Base-by-base conservation (phyloP, 1,140 invertebrate genomes). In the Lanistes nyassanus region DNA sequence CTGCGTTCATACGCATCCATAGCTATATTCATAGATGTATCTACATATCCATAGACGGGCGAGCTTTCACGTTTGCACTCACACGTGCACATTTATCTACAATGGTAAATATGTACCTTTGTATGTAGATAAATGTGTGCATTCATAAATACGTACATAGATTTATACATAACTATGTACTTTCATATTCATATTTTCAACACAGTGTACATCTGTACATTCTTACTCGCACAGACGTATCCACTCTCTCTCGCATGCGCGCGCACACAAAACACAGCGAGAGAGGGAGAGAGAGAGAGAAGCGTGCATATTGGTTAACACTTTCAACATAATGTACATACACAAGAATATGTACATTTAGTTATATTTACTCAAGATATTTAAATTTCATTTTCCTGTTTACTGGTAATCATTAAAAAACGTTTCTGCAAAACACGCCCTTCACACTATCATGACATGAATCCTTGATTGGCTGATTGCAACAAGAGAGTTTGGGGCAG, bases 231-330 rank as follows among this genome's bases (percentile, higher is more conserved):
- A 69, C 67, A 51, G 21, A 69, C 67, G 31, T 21, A 69, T 29
- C 16, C 47, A 69, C 67, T 42, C 39, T 42, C 42, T 4, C 39
- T 42, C 67, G 29, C 39, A 69, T 9, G 23, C 2, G 2, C 42
- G 26, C 39, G 5, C 67, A 69, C 67, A 51, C 67, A 69, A 29
- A 47, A n/a, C n/a, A n/a, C n/a, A n/a, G n/a, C n/a, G n/a, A n/a
- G n/a, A n/a, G n/a, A n/a, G n/a, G n/a, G n/a, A n/a, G n/a, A n/a
- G n/a, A n/a, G n/a, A n/a, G n/a, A n/a, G n/a, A n/a, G n/a, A n/a
- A n/a, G n/a, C n/a, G n/a, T n/a, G n/a, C n/a, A n/a, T n/a, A n/a
- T n/a, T n/a, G n/a, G n/a, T n/a, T n/a, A n/a, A n/a, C n/a, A n/a
- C n/a, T n/a, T n/a, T n/a, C n/a, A n/a, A n/a, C n/a, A n/a, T n/a